A percentile compares a stretch with the other conserved stretches of the same genome.
These are phyloP conservation scores for Podarcis cretensis DNA, from an alignment of 2,113 vertebrate genomes.

Conservation along the genomic window DNA sequence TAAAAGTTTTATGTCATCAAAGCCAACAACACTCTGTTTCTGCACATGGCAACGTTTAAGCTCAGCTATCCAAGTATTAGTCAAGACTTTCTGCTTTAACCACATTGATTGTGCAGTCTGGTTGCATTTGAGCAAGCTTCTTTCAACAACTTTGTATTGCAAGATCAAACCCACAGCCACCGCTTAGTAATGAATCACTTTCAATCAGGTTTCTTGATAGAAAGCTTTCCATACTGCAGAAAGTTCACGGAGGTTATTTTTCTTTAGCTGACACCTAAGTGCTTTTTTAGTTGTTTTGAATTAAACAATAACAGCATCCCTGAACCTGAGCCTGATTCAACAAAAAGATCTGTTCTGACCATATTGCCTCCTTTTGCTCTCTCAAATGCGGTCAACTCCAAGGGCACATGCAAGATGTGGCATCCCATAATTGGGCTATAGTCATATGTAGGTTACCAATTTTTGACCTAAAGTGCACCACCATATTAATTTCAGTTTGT, in stretches of 20 bases:
- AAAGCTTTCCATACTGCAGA: conserved; percentile 27
- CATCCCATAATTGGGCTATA: not conserved
- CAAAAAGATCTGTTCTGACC: not conserved
- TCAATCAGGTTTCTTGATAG: conserved; percentile 42
- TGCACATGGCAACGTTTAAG: conserved; percentile 49
- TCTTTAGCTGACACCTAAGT: not conserved
- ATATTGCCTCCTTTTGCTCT: not conserved
- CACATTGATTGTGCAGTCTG: conserved; percentile 59
- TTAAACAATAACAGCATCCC: not conserved
- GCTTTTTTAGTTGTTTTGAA: not conserved
- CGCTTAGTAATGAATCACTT: conserved; percentile 38
- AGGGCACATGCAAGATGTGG: not conserved
- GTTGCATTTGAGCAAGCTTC: conserved; percentile 41
- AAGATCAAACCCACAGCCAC: conserved; percentile 50
- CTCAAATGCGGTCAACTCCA: not conserved
- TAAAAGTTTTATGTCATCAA: not conserved
- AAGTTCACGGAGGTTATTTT: not conserved
- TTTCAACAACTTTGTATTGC: conserved; percentile 61
- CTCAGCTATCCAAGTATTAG: conserved; percentile 57
- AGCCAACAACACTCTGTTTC: conserved; percentile 14
- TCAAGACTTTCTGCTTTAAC: conserved; percentile 70
- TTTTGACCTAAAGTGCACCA: not conserved
- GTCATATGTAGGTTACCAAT: not conserved
- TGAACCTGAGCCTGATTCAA: not conserved
- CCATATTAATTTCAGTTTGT: not conserved